These are phyloP conservation scores for Apeira syringaria DNA, from an alignment of 2,888 invertebrate genomes.

Conservation along the genomic window DNA sequence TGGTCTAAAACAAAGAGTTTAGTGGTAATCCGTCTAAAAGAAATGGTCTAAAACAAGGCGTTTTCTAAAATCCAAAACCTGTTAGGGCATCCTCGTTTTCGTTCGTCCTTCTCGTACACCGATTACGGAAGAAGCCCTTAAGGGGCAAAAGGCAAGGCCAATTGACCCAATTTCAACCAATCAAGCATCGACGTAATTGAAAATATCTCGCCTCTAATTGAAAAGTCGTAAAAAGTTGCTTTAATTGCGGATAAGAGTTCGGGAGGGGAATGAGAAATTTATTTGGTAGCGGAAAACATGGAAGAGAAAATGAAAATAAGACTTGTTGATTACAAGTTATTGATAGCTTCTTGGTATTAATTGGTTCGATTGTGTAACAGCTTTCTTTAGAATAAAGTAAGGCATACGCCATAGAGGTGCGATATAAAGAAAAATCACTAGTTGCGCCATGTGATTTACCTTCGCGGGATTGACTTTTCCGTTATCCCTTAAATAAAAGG, in stretches of 20 bases:
- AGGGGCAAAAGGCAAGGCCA: slow-evolving; percentile 29
- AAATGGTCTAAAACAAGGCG: no score
- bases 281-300: slow-evolving; percentile 1
- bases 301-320: not conserved
- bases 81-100: no score
- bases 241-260: slow-evolving; percentile 19
- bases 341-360: slow-evolving; percentile 10
- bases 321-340: slow-evolving; percentile 17
- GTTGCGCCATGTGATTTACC: no score
- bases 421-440: no score
- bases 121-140: slow-evolving; percentile 23
- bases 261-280: slow-evolving; percentile 16
- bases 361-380: not conserved
- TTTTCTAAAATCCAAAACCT: no score
- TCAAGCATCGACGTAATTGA: slow-evolving; percentile 14
- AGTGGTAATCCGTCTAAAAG: no score
- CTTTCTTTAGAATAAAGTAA: not conserved
- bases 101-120: no score
- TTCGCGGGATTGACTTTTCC: no score
- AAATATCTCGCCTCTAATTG: slow-evolving; percentile 16
- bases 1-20: no score
- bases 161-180: slow-evolving; percentile 33
- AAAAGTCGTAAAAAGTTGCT: slow-evolving; percentile 14
- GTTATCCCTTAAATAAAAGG: no score
- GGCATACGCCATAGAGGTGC: no score